phyloP scores from a whole-genome alignment of 2,888 invertebrate genomes.

The Lissonota sp. region DNA sequence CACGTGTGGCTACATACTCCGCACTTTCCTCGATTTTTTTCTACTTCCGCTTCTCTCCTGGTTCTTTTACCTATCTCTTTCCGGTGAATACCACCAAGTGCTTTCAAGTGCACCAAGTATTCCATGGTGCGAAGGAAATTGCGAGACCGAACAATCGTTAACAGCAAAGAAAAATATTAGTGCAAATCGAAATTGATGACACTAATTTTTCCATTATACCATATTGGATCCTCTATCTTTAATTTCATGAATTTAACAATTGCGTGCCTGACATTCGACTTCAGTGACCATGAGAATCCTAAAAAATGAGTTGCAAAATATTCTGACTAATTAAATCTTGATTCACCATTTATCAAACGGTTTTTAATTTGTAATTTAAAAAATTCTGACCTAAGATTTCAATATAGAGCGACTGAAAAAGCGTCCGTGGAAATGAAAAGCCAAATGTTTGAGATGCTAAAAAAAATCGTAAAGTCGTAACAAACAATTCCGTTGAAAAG shows the following conservation, averaged over 20 bases:
- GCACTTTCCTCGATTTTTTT: not conserved
- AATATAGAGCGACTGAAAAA: too few species aligned
- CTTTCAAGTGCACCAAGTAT: slow-evolving; percentile 42
- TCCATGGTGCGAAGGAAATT: slow-evolving; percentile 30
- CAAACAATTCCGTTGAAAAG: too few species aligned
- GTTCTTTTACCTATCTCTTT: slow-evolving; percentile 18
- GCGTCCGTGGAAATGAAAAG: too few species aligned
- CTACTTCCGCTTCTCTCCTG: not conserved
- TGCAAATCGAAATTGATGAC: not conserved
- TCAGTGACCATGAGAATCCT: too few species aligned
- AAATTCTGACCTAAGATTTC: too few species aligned
- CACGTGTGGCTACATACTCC: slow-evolving; percentile 45
- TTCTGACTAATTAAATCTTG: too few species aligned
- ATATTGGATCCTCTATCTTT: slow-evolving; percentile 51
- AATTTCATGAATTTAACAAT: not conserved
- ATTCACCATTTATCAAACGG: too few species aligned
- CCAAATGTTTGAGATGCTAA: too few species aligned
- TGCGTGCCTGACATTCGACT: too few species aligned
- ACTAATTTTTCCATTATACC: slow-evolving; percentile 2
- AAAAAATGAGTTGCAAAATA: too few species aligned
- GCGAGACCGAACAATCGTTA: not conserved
- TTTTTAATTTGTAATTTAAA: too few species aligned
- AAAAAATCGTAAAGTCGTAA: too few species aligned
- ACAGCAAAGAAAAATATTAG: not conserved
- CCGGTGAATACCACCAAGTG: slow-evolving; percentile 29